Evolutionary conservation across 2,888 invertebrate species (phyloP).

Genomic region (Callimorpha dominula): DNA sequence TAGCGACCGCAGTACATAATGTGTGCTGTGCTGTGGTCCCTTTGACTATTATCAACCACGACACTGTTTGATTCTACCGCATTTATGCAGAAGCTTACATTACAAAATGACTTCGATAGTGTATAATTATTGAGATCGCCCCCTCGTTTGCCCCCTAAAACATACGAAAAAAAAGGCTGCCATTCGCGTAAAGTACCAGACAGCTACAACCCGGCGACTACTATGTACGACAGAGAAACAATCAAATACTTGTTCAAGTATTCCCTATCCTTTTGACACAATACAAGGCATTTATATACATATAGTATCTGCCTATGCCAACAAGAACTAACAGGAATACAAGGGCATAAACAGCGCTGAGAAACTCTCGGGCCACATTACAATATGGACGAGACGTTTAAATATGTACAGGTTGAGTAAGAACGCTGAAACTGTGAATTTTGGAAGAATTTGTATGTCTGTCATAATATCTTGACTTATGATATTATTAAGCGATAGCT

Average conservation of each 20-base stretch:
- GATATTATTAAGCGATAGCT: neutral
- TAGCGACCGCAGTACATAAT: neutral
- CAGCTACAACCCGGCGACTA: constrained; percentile 12
- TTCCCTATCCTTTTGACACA: constrained; percentile 15
- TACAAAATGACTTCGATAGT: neutral
- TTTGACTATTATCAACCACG: constrained; percentile 44
- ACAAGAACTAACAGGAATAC: constrained; percentile 43
- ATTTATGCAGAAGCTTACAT: neutral
- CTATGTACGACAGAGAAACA: constrained; percentile 10
- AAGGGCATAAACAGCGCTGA: constrained; percentile 54
- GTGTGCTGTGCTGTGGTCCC: constrained; percentile 21
- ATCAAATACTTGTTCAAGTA: constrained; percentile 22
- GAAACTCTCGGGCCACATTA: constrained; percentile 48
- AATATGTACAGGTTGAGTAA: constrained; percentile 38
- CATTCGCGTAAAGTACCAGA: neutral
- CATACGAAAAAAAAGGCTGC: too few relatives aligned
- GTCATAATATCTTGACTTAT: neutral
- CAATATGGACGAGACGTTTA: constrained; percentile 47
- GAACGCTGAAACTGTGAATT: constrained; percentile 37
- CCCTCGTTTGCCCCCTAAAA: too few relatives aligned
- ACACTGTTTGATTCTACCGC: constrained; percentile 10
- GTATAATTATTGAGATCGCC: neutral
- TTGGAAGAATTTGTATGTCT: constrained; percentile 10
- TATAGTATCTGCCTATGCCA: constrained; percentile 35
- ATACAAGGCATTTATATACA: neutral